A percentile compares a stretch with the other conserved stretches of the same genome.
Evolutionary conservation across 2,888 invertebrate species (phyloP).

Genomic region (Subacronicta megacephala): DNA sequence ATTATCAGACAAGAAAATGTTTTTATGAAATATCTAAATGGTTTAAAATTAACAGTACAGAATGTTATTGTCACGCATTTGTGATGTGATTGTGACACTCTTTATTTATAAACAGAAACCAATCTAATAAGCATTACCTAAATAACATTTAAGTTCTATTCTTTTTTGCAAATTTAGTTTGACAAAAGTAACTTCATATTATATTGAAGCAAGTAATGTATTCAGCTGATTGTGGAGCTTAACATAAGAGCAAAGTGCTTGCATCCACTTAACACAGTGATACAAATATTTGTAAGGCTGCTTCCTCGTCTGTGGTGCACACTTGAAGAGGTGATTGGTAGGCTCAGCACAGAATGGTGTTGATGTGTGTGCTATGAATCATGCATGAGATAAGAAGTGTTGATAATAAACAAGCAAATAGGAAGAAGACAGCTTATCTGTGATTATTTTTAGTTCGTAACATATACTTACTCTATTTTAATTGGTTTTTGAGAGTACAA

Average conservation of each 20-base stretch:
- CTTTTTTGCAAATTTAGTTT: no score
- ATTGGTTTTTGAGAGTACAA: conserved; percentile 1
- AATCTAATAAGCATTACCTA: no score
- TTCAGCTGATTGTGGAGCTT: conserved; percentile 16
- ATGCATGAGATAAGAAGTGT: conserved; percentile 38
- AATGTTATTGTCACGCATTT: no score
- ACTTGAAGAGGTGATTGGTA: conserved; percentile 2
- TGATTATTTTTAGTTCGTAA: conserved; percentile 1
- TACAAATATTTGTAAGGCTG: conserved; percentile 24
- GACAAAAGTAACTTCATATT: no score
- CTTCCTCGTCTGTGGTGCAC: conserved; percentile 36
- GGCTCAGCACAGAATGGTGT: conserved; percentile 34
- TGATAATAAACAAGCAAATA: conserved; percentile 38
- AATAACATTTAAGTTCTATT: no score
- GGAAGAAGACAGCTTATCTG: conserved; percentile 24
- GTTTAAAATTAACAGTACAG: no score
- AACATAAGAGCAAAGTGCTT: conserved; percentile 16
- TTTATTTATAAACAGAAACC: no score
- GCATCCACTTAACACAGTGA: conserved; percentile 44
- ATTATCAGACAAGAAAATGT: no score
- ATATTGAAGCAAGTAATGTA: conserved; percentile 16
- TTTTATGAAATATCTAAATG: no score
- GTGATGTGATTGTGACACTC: no score
- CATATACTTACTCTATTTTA: background rate
- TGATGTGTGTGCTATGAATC: conserved; percentile 40